These are phyloP conservation scores for Thereva unica DNA, from an alignment of 2,888 invertebrate genomes.

Conservation along the genomic window DNA sequence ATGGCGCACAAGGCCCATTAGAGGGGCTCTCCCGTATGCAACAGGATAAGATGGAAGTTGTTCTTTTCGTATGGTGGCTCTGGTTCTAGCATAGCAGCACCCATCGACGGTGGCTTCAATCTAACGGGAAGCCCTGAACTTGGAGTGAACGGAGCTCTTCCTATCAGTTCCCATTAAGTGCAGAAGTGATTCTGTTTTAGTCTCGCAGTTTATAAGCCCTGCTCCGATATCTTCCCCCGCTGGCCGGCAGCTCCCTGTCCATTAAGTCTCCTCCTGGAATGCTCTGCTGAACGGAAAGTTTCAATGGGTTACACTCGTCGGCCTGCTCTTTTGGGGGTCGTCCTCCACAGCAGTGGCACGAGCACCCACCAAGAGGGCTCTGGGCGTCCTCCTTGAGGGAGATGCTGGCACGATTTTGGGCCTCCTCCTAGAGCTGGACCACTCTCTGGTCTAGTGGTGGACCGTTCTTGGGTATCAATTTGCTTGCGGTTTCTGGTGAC, in stretches of 20 bases:
- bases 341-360: too few species aligned
- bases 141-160: slow-evolving; percentile 6
- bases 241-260: slow-evolving; percentile 10
- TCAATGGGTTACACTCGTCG: slow-evolving; percentile 9
- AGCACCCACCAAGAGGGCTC: too few species aligned
- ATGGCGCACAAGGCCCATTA: neutral
- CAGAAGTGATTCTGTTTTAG: slow-evolving; percentile 28
- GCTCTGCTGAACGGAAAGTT: slow-evolving; percentile 14
- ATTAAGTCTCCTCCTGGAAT: slow-evolving; percentile 18
- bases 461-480: slow-evolving; percentile 7
- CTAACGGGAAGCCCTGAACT: too few species aligned
- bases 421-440: neutral
- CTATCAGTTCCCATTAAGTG: slow-evolving; percentile 32
- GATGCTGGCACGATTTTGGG: neutral
- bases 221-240: slow-evolving; percentile 4
- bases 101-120: neutral
- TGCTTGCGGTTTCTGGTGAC: slow-evolving; percentile 17
- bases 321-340: neutral
- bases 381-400: neutral
- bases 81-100: slow-evolving; percentile 1
- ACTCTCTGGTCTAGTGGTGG: neutral
- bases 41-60: neutral
- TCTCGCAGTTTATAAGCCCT: neutral
- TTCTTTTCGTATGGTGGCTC: neutral
- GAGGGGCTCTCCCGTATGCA: neutral